Percentiles rank a stretch among this genome's conserved stretches.
Evolutionary conservation across 2,888 invertebrate genomes (phyloP).

Genomic region (Petrolisthes cinctipes): DNA sequence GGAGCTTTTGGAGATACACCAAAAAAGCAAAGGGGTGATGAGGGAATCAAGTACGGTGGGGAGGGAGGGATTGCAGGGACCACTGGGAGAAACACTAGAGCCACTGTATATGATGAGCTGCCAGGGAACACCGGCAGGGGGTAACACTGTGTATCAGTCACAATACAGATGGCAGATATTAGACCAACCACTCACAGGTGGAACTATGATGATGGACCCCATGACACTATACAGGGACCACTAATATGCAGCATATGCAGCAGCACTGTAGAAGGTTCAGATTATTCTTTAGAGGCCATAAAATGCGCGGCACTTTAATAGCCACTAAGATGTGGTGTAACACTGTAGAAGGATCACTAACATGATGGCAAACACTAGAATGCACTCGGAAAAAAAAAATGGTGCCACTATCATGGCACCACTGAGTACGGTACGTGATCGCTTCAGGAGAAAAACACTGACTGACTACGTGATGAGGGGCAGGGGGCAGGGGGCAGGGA

Average conservation of each 20-base stretch:
- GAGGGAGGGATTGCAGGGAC: constrained; percentile 25
- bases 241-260: constrained; percentile 11
- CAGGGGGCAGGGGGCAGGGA: not conserved
- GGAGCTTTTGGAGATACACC: constrained; percentile 37
- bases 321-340: constrained; percentile 46
- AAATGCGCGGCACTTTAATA: constrained; percentile 8
- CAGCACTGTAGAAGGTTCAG: constrained; percentile 28
- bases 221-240: constrained; percentile 53
- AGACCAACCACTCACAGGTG: not conserved
- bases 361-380: constrained; percentile 39
- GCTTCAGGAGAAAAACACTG: constrained; percentile 32
- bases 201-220: constrained; percentile 9
- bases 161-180: constrained; percentile 1
- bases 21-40: constrained; percentile 10
- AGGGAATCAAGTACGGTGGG: not conserved
- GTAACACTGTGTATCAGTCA: not conserved
- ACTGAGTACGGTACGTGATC: constrained; percentile 16
- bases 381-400: constrained; percentile 31
- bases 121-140: not conserved
- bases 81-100: not conserved
- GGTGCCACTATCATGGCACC: constrained; percentile 10
- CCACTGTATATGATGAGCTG: not conserved
- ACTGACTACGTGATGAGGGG: constrained; percentile 31
- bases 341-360: constrained; percentile 53
- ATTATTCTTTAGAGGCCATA: constrained; percentile 23